Base-by-base conservation (phyloP, 2,797 vertebrate species). In the Notolabrus celidotus region DNA sequence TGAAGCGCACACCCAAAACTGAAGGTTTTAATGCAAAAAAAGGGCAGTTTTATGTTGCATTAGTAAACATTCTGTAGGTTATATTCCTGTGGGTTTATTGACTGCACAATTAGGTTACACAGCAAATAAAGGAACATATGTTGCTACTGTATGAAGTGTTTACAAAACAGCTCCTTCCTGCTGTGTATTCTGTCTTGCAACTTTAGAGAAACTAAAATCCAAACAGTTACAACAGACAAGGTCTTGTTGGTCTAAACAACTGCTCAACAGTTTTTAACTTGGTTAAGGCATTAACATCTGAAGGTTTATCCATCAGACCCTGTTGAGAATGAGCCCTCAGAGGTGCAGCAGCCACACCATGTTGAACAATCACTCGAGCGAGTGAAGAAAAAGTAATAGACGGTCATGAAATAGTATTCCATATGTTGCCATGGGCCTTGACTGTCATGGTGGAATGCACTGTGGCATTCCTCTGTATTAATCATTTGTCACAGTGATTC, bases 391-490 rank as follows among this genome's bases (percentile, higher is more conserved):
- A 60, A n/a, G 57, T 27, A 33, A 23, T 19, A 41, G 34, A 29
- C 17, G 41, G 19, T 43, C 27, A 12, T 65, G 69, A 69, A 72
- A 74, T 14, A 34, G 10, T 50, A 46, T 49, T 56, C 39, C 59
- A 71, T 34, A 67, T 82, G 80, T 85, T 80, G 39, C 72, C 34
- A 14, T 31, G 36, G 34, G 58, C 53, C 50, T 10, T 20, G 63
- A 52, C 58, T 51, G 61, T 73, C 59, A 53, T 25, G 61, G 45
- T 67, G 65, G 64, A 79, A 71, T 63, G 23, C 41, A 36, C 38
- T 4, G 58, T 63, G 27, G 67, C 69, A 72, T 85, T 83, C 71
- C 64, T 74, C 11, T 0, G 51, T 41, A 59, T 78, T 57, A 65
- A 74, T 67, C 69, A 74, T 65, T 74, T 15, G 46, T 67, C 16